phyloP scores from a whole-genome alignment of 2,113 vertebrate species.

The Megaceryle maxima region DNA sequence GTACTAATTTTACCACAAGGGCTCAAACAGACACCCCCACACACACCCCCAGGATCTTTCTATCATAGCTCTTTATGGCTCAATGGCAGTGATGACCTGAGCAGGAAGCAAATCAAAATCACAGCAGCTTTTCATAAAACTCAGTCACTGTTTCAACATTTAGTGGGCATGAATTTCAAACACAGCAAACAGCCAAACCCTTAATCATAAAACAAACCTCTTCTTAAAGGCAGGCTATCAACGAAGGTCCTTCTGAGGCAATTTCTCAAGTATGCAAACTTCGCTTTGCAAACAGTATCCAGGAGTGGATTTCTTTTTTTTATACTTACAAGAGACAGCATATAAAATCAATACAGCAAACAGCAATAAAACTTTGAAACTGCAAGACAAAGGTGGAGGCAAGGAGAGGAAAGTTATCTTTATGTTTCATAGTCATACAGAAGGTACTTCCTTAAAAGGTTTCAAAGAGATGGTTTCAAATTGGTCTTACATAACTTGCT shows the following conservation, averaged over 20 bases:
- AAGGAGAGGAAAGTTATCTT: background rate
- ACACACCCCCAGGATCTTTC: background rate
- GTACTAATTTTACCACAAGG: background rate
- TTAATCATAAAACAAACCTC: constrained; percentile 23
- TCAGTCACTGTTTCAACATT: background rate
- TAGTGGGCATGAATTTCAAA: constrained; percentile 13
- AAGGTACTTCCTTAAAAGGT: constrained; percentile 54
- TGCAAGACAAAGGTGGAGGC: background rate
- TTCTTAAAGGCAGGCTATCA: constrained; percentile 5
- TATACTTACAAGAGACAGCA: constrained; percentile 1
- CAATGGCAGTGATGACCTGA: fast-evolving
- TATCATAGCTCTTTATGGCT: background rate
- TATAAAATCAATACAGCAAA: constrained; percentile 22
- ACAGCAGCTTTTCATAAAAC: background rate
- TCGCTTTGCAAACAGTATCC: constrained; percentile 18
- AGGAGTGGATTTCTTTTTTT: background rate
- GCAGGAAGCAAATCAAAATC: background rate
- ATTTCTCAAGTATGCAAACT: constrained; percentile 5
- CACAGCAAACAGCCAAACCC: constrained; percentile 9
- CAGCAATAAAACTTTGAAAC: constrained; percentile 4
- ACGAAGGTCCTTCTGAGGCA: background rate
- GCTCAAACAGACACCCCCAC: background rate
- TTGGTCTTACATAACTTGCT: constrained; percentile 18
- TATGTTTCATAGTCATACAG: background rate
- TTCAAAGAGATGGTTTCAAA: constrained; percentile 5